These are phyloP conservation scores for Tricholaema leucomelas DNA, from an alignment of 2,113 vertebrate genomes.

Conservation along the genomic window DNA sequence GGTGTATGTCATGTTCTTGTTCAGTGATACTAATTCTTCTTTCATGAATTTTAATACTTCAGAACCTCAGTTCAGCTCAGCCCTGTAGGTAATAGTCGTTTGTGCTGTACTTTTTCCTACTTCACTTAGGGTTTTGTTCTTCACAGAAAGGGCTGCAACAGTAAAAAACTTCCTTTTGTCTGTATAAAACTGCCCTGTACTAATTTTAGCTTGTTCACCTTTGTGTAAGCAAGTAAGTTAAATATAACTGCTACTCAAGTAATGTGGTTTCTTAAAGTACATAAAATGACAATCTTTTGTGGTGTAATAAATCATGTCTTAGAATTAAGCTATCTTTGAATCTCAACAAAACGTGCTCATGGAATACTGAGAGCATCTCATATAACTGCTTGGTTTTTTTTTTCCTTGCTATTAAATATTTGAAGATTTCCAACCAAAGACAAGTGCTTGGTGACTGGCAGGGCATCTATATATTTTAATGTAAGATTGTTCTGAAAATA, in stretches of 20 bases:
- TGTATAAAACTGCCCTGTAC: not conserved
- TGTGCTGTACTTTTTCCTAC: not conserved
- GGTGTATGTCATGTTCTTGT: not conserved
- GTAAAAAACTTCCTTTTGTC: not conserved
- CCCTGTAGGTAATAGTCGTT: not conserved
- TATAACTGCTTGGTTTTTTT: not conserved
- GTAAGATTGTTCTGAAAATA: not conserved
- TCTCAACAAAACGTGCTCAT: not conserved
- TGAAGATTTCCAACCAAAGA: not conserved
- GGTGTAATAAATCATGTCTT: not conserved
- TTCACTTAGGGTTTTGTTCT: not conserved
- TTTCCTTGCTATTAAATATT: not conserved
- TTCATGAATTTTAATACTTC: not conserved
- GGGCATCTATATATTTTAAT: not conserved
- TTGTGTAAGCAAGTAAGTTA: not conserved
- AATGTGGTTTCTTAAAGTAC: not conserved
- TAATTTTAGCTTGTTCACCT: slow-evolving; percentile 15
- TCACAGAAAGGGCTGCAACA: not conserved
- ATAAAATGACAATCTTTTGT: not conserved
- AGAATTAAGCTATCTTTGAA: not conserved
- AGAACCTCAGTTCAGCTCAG: not conserved
- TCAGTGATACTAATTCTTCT: not conserved
- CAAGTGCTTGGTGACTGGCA: not conserved
- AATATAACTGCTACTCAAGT: not conserved
- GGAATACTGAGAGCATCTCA: not conserved